Evolutionary conservation across 2,113 vertebrate species (phyloP).

Genomic region (Mustela nigripes): DNA sequence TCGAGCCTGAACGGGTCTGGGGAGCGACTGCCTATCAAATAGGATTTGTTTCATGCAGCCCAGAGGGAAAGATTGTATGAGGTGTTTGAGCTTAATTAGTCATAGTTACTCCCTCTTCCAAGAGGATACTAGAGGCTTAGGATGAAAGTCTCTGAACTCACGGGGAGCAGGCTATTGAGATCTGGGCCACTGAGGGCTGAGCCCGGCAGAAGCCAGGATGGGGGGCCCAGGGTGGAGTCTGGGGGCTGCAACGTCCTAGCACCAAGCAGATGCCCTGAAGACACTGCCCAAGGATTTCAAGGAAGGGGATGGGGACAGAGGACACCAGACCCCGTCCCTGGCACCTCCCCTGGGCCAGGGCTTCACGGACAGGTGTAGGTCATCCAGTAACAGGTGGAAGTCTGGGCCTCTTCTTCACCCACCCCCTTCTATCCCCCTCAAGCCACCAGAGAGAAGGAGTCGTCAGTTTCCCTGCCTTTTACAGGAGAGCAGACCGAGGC

Average conservation of each 20-base stretch:
- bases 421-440: not conserved
- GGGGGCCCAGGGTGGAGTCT: not conserved
- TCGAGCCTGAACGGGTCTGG: not conserved
- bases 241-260: not conserved
- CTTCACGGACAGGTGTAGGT: not conserved
- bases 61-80: not conserved
- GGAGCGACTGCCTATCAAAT: not conserved
- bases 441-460: not conserved
- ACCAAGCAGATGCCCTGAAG: not conserved
- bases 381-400: not conserved
- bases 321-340: not conserved
- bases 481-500: not conserved
- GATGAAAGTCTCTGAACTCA: not conserved
- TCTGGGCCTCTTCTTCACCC: not conserved
- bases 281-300: not conserved
- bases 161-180: not conserved
- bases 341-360: not conserved
- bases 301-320: not conserved
- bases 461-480: not conserved
- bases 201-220: not conserved
- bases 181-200: not conserved
- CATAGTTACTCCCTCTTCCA: constrained; percentile 2
- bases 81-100: constrained; percentile 50
- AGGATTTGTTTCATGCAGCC: constrained; percentile 24
- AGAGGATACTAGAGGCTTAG: constrained; percentile 37